Evolutionary conservation across 2,888 invertebrate genomes (phyloP).

Genomic region (Orthosia gothica): DNA sequence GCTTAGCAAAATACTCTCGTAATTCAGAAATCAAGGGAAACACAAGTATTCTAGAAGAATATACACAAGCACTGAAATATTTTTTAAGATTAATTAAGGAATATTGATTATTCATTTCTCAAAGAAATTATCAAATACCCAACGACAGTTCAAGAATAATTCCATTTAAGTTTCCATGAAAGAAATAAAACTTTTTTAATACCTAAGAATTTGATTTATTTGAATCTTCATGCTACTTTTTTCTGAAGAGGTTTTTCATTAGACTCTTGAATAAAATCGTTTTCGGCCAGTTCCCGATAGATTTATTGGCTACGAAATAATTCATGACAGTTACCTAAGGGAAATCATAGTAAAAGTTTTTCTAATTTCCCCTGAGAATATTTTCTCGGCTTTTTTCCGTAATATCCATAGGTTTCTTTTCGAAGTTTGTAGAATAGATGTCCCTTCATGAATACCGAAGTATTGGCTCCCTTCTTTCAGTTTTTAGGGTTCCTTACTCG

Average conservation of each 20-base stretch:
- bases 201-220: constrained; percentile 10
- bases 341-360: constrained; percentile 56
- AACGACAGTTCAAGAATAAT: neutral
- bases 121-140: too few species aligned
- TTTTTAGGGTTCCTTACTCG: neutral
- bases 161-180: constrained; percentile 16
- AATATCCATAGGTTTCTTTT: constrained; percentile 11
- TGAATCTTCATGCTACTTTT: constrained; percentile 11
- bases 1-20: too few species aligned
- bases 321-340: constrained; percentile 51
- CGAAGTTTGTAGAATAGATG: neutral
- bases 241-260: constrained; percentile 23
- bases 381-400: constrained; percentile 16
- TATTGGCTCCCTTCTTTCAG: neutral
- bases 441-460: neutral
- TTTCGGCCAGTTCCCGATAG: constrained; percentile 21
- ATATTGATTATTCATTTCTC: too few species aligned
- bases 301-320: constrained; percentile 52
- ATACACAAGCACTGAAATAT: too few species aligned
- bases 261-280: constrained; percentile 6
- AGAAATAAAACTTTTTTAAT: constrained; percentile 5
- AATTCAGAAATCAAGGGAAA: too few species aligned
- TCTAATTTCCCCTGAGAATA: constrained; percentile 57
- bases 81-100: too few species aligned
- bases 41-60: too few species aligned